Evolutionary conservation across 2,113 vertebrate genomes (phyloP).

Genomic region (Conger conger): DNA sequence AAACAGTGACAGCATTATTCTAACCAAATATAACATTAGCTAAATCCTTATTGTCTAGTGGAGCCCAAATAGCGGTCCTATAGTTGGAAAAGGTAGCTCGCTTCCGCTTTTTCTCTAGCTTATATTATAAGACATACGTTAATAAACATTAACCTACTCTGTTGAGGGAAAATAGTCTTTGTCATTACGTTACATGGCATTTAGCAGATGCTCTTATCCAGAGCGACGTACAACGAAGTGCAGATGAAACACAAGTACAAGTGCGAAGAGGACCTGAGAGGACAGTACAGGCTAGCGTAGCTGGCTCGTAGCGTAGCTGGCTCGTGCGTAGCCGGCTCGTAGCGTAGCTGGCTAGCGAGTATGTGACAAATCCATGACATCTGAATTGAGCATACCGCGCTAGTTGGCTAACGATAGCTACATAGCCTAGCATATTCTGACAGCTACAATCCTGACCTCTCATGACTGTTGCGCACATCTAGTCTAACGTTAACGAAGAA

Average conservation of each 20-base stretch:
- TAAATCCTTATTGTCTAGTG: not conserved
- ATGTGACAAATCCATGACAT: constrained; percentile 19
- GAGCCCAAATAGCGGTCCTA: not conserved
- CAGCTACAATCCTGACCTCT: constrained; percentile 51
- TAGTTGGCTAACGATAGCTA: not conserved
- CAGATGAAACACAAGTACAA: too few species aligned
- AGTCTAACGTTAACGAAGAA: not conserved
- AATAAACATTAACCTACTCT: not conserved
- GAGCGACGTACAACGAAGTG: too few species aligned
- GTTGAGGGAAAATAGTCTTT: not conserved
- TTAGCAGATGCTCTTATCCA: too few species aligned
- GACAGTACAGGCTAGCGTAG: too few species aligned
- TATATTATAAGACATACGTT: not conserved
- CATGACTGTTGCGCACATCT: constrained; percentile 54
- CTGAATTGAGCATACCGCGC: not conserved
- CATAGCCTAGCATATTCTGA: constrained; percentile 36
- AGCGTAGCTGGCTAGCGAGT: too few species aligned
- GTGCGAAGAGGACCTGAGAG: too few species aligned
- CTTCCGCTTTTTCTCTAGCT: not conserved
- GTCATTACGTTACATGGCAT: too few species aligned
- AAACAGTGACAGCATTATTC: not conserved
- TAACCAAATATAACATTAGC: not conserved
- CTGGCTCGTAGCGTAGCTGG: too few species aligned
- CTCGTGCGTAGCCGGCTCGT: too few species aligned
- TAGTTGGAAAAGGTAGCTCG: not conserved